Evolutionary conservation across 23 tunicate genomes (phyloP).

Genomic region (Trididemnum miniatum): DNA sequence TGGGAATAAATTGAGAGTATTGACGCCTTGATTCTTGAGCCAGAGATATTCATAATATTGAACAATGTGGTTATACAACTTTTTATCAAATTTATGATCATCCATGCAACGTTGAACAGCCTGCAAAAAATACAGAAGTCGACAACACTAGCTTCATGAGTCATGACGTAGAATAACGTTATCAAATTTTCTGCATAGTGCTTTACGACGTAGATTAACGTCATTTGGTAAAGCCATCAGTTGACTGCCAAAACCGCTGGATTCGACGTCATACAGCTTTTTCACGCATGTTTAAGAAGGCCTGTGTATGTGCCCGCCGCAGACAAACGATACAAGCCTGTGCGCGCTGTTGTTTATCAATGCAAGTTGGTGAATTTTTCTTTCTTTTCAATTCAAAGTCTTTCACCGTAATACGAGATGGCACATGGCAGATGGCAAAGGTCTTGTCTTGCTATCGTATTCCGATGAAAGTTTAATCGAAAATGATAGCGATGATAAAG

Average conservation of each 20-base stretch:
- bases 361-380: no score
- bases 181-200: slow-evolving; percentile 28
- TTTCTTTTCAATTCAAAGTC: no score
- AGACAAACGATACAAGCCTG: slow-evolving; percentile 15
- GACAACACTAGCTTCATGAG: no score
- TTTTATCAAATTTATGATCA: slow-evolving; percentile 61
- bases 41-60: slow-evolving; percentile 90
- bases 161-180: slow-evolving; percentile 32
- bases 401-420: slow-evolving; percentile 20
- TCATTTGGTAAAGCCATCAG: slow-evolving; percentile 29
- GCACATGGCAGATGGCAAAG: slow-evolving; percentile 16
- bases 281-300: slow-evolving; percentile 8
- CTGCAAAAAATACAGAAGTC: slow-evolving; percentile 26
- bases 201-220: slow-evolving; percentile 29
- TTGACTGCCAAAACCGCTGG: no score
- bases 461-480: slow-evolving; percentile 24
- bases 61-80: slow-evolving; percentile 59
- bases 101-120: slow-evolving; percentile 78
- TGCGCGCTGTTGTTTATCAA: no score
- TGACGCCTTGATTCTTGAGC: slow-evolving; percentile 81
- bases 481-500: slow-evolving; percentile 26
- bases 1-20: slow-evolving; percentile 70
- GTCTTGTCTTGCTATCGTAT: slow-evolving; percentile 6
- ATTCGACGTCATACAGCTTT: slow-evolving; percentile 22
- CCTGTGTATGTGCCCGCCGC: slow-evolving; percentile 19